A percentile compares a stretch with the other conserved stretches of the same genome.
Evolutionary conservation across 1,140 invertebrate genomes (phyloP).

Genomic region (Drosophila ficusphila): DNA sequence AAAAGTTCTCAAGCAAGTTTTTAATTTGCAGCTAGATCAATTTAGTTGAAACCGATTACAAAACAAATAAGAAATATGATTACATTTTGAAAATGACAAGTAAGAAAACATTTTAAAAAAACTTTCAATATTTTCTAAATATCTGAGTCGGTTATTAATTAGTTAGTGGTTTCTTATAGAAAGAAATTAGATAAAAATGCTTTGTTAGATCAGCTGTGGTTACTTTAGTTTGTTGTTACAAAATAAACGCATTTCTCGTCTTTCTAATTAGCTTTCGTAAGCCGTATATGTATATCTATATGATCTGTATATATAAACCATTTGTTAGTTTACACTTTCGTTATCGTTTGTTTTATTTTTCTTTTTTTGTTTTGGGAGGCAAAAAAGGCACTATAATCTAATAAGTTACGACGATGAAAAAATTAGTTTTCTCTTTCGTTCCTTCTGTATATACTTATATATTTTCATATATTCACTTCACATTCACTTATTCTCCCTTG

Average conservation of each 20-base stretch:
- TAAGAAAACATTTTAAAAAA: no score
- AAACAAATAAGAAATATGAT: neutral
- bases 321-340: conserved; percentile 56
- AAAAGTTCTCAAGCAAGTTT: no score
- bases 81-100: neutral
- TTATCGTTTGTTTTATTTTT: conserved; percentile 25
- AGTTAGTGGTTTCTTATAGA: neutral
- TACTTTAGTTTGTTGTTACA: neutral
- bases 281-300: conserved; percentile 29
- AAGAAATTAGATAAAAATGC: neutral
- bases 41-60: neutral
- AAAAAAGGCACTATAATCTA: conserved; percentile 83
- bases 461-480: conserved; percentile 33
- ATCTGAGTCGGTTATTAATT: no score
- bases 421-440: conserved; percentile 38
- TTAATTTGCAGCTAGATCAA: neutral
- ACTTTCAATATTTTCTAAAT: no score
- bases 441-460: conserved; percentile 28
- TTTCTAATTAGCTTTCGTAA: conserved; percentile 2
- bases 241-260: conserved; percentile 5
- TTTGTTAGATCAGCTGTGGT: neutral
- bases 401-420: conserved; percentile 71
- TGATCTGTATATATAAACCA: conserved; percentile 62
- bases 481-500: conserved; percentile 7
- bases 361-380: conserved; percentile 64